Evolutionary conservation across 2,888 invertebrate species (phyloP), one percentile per base, ranked within the genome.

Genomic region (Orchesella flavescens): DNA sequence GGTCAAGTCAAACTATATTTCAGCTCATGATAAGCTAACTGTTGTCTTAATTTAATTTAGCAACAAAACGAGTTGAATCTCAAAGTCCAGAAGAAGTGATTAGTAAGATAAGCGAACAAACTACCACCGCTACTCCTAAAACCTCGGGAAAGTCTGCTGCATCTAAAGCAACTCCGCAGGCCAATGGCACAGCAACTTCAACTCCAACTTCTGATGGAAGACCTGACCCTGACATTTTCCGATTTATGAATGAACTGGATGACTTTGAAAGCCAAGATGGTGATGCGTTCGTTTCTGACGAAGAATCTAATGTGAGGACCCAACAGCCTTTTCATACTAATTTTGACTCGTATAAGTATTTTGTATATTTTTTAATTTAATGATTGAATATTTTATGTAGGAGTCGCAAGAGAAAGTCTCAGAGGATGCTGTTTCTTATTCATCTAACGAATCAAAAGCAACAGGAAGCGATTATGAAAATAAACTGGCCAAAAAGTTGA

Each of bases 401-500:
- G 86, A 86, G 34, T 73, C 69, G 34, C 87, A 86, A 17, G 88
- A 88, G 65, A 88, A 87, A 80, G 87, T 86, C 44, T 87, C 87
- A 5, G 92, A 92, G 86, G 92, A 92, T 85, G 91, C 91, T 89
- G 92, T 92, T 2, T 91, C 91, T n/a, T 92, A 92, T 1, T 91
- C 91, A 73, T 90, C 90, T 81, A 91, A 91, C 87, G 92, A 92
- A 87, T 91, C 91, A 88, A 92, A 89, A 89, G 91, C 83, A 89
- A 91, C 82, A 15, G 75, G 87, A 15, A 88, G 79, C 66, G 86
- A 79, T 12, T 86, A 88, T 53, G 83, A 87, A 61, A 87, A 90
- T 12, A 92, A 92, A 88, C 86, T 89, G 53, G 65, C 84, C 10
- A 86, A 87, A 21, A 87, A 90, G 89, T 91, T 92, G 89, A 92